Base-by-base conservation (phyloP, 1,140 invertebrate species). In the Drosophila prosaltans region DNA sequence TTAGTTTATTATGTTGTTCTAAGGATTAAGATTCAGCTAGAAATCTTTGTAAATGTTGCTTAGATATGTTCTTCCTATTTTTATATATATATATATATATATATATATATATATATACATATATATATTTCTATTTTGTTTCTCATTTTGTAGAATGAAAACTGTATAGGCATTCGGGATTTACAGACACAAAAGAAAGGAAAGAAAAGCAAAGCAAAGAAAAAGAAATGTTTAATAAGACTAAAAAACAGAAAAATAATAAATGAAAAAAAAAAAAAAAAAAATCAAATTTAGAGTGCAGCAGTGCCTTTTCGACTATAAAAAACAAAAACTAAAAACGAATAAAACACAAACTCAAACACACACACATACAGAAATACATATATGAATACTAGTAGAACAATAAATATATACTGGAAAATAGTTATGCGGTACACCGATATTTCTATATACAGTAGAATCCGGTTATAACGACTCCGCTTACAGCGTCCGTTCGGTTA, bases 221-320 rank as follows among this genome's bases (percentile, higher is more conserved):
- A 59, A 64, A 41, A 39, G 28, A 30, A 30, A 30, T 59, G 71
- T 45, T 26, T 59, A 72, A 78, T 51, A 55, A 77, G 74, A 78
- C 69, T 78, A 72, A 73, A 65, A 62, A 45, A 41, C 28, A 36
- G 63, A n/a, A 43, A n/a, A 43, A 68, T 51, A 60, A 43, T 65
- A 66, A 51, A 3, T 5, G 45, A 51, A 51, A 51, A 51, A 26
- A 21, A 21, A 51, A 9, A 24, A 36, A n/a, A 40, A 32, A 54
- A 26, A 72, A 61, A 68, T 43, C 9, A 55, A 70, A 61, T 41
- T 74, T 84, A 78, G 74, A 85, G 78, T 84, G 81, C 81, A 84
- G 82, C 81, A 85, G 81, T 85, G 81, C 81, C 81, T 85, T 79
- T 84, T 83, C 78, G 80, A 85, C 61, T 66, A 78, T 57, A 79